Evolutionary conservation across 2,797 vertebrate genomes (phyloP).

Genomic region (Syngnathus acus): DNA sequence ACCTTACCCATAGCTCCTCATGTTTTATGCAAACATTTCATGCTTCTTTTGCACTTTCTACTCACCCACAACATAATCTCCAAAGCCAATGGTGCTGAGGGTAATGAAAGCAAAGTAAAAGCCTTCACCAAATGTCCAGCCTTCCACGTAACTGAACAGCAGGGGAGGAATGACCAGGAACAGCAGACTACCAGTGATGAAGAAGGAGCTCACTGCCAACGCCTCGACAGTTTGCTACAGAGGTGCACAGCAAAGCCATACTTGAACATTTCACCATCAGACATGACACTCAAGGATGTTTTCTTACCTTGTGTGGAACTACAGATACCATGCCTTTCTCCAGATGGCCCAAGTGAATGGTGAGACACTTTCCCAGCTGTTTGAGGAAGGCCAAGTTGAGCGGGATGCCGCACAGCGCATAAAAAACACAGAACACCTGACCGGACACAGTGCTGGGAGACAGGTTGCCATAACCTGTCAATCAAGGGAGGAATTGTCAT

Average conservation of each 20-base stretch:
- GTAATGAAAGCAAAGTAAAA: slow-evolving; percentile 94
- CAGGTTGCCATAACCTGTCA: slow-evolving; percentile 83
- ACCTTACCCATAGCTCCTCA: too few species aligned
- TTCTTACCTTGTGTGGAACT: slow-evolving; percentile 49
- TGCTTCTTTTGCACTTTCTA: slow-evolving; percentile 20
- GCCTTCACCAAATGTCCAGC: slow-evolving; percentile 85
- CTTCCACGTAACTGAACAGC: slow-evolving; percentile 86
- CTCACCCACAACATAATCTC: slow-evolving; percentile 87
- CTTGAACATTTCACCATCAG: neutral
- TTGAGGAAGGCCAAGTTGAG: slow-evolving; percentile 86
- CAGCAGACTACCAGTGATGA: slow-evolving; percentile 75
- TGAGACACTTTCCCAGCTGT: slow-evolving; percentile 79
- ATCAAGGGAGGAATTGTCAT: neutral
- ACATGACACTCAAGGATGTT: neutral
- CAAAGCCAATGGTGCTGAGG: slow-evolving; percentile 91
- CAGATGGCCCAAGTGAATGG: slow-evolving; percentile 66
- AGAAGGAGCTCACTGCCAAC: slow-evolving; percentile 72
- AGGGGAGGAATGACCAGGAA: slow-evolving; percentile 82
- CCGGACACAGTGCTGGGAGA: slow-evolving; percentile 83
- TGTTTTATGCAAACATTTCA: too few species aligned
- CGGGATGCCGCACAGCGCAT: slow-evolving; percentile 84
- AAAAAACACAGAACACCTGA: slow-evolving; percentile 89
- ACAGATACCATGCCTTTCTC: slow-evolving; percentile 69
- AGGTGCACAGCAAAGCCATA: neutral
- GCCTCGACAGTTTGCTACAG: slow-evolving; percentile 69